These are phyloP conservation scores for Lutraria rhynchaena DNA, from an alignment of 1,140 invertebrate genomes.

Conservation along the genomic window DNA sequence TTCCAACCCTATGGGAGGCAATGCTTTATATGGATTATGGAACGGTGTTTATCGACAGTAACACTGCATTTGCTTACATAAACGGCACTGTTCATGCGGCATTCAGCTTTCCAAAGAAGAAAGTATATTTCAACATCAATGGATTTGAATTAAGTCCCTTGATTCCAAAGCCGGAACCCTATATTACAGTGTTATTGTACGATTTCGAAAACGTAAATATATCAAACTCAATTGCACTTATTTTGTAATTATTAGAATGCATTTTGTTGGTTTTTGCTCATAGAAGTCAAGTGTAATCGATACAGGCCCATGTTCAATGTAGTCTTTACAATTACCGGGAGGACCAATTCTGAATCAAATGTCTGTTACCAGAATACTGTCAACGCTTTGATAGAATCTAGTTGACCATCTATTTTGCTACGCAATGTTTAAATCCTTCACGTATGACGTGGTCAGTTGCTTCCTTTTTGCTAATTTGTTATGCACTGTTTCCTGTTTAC, in stretches of 20 bases:
- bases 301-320: not conserved
- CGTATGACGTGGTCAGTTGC: no score
- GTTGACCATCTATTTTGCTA: no score
- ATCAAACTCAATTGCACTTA: not conserved
- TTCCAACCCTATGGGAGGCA: slow-evolving; percentile 26
- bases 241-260: not conserved
- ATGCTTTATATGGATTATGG: slow-evolving; percentile 37
- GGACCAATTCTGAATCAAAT: no score
- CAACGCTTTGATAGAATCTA: no score
- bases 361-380: no score
- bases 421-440: no score
- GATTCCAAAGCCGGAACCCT: slow-evolving; percentile 38
- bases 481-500: no score
- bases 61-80: slow-evolving; percentile 43
- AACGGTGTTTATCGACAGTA: slow-evolving; percentile 49
- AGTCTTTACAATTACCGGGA: not conserved
- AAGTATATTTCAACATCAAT: slow-evolving; percentile 33
- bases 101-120: slow-evolving; percentile 36
- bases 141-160: slow-evolving; percentile 37
- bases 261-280: not conserved
- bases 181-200: slow-evolving; percentile 26
- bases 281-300: not conserved
- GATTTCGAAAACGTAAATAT: slow-evolving; percentile 49
- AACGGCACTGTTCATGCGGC: slow-evolving; percentile 37
- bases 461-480: no score